Evolutionary conservation across 1,140 invertebrate genomes (phyloP).

Genomic region (Drosophila cardini): DNA sequence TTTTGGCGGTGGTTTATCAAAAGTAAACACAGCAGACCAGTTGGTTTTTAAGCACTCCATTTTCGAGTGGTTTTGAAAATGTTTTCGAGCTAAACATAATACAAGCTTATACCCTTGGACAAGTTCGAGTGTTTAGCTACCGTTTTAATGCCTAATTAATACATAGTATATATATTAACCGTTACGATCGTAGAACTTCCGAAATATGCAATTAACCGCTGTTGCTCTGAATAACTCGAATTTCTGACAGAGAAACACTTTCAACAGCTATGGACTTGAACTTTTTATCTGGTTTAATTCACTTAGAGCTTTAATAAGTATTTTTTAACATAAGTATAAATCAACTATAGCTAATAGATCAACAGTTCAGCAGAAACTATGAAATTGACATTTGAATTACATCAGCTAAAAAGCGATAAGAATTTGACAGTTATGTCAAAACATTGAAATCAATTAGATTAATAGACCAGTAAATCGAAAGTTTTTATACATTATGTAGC

Average conservation of each 20-base stretch:
- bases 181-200: constrained; percentile 63
- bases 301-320: constrained; percentile 6
- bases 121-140: neutral
- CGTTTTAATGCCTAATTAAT: constrained; percentile 66
- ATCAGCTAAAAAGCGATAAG: constrained; percentile 61
- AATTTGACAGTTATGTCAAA: constrained; percentile 41
- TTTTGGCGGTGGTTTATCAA: constrained; percentile 34
- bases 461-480: constrained; percentile 4
- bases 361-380: constrained; percentile 18
- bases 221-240: constrained; percentile 33
- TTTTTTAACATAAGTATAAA: constrained; percentile 20
- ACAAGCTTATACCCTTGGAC: neutral
- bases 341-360: constrained; percentile 20
- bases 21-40: constrained; percentile 21
- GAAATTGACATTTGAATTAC: constrained; percentile 73
- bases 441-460: constrained; percentile 14
- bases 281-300: constrained; percentile 50
- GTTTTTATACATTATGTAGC: neutral
- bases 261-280: constrained; percentile 45
- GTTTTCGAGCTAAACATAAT: constrained; percentile 10
- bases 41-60: constrained; percentile 34
- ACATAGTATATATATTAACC: constrained; percentile 10
- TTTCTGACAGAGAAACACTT: constrained; percentile 42
- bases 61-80: constrained; percentile 1
- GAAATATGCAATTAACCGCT: constrained; percentile 60